Conservation (phyloP, 2,797 vertebrate genomes). For the Oreortyx pictus region DNA sequence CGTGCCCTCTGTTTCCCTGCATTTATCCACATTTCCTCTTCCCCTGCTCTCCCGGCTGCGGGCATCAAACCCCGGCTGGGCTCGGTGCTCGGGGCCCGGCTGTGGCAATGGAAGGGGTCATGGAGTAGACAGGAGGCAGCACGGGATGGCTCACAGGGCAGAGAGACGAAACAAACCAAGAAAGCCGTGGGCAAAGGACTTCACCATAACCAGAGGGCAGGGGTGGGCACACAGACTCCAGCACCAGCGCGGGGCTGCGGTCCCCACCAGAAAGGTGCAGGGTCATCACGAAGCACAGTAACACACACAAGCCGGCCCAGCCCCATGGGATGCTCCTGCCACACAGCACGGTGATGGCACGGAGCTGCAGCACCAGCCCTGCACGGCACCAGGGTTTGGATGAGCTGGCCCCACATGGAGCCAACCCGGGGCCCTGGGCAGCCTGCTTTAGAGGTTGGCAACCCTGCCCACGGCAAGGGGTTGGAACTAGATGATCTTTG, state of each 20-base stretch:
- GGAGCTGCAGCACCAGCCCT: neutral
- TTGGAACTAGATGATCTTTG: no score
- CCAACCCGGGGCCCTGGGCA: neutral
- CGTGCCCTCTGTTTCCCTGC: neutral
- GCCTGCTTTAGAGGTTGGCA: no score
- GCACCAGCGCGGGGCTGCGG: neutral
- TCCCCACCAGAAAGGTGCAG: neutral
- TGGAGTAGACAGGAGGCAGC: constrained; percentile 58
- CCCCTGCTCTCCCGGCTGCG: neutral
- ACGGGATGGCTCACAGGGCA: constrained; percentile 53
- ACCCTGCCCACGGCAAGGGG: no score
- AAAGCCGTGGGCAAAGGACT: constrained; percentile 7
- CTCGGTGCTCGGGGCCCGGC: fast-evolving
- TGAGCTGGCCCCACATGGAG: neutral
- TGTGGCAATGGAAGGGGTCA: neutral
- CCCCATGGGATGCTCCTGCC: neutral
- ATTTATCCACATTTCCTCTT: neutral
- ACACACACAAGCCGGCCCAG: neutral
- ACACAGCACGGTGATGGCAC: neutral
- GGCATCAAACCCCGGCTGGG: neutral
- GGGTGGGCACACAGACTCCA: neutral
- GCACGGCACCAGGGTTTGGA: neutral
- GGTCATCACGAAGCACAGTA: neutral
- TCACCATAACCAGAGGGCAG: neutral
- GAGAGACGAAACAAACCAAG: neutral